Percentiles rank a stretch among this genome's conserved stretches.
phyloP scores from a whole-genome alignment of 1,140 invertebrate genomes.

The Euborellia annulipes region DNA sequence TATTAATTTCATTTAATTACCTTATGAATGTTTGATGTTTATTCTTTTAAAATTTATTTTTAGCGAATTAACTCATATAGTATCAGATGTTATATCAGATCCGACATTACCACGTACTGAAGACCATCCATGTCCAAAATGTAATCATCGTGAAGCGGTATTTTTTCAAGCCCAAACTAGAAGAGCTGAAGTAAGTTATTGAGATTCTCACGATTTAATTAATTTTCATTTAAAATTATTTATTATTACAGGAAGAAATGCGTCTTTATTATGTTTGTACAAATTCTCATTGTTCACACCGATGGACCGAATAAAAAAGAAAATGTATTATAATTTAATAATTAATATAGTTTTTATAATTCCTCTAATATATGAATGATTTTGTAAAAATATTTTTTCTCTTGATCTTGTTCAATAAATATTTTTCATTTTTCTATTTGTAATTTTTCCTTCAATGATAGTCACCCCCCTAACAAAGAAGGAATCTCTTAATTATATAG shows the following conservation, averaged over 20 bases:
- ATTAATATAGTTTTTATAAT: too few relatives aligned
- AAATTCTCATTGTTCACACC: conserved; percentile 77
- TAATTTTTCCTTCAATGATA: too few relatives aligned
- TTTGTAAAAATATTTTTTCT: too few relatives aligned
- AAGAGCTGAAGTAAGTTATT: conserved; percentile 56
- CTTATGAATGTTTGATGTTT: neutral
- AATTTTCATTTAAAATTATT: conserved; percentile 1
- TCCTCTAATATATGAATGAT: too few relatives aligned
- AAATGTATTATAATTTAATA: neutral
- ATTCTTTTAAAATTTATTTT: conserved; percentile 21
- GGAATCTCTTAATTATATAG: too few relatives aligned
- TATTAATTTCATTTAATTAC: neutral
- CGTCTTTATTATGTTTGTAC: conserved; percentile 98
- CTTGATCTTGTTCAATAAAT: too few relatives aligned
- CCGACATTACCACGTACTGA: conserved; percentile 95
- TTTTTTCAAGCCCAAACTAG: conserved; percentile 90
- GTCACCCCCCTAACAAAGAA: too few relatives aligned
- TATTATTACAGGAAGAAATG: conserved; percentile 74
- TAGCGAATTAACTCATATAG: conserved; percentile 93
- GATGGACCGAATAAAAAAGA: conserved; percentile 86
- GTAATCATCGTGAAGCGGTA: conserved; percentile 81
- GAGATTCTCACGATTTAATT: neutral
- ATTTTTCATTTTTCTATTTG: too few relatives aligned
- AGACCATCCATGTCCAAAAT: conserved; percentile 96
- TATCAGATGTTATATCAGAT: conserved; percentile 94